Base-by-base conservation (phyloP, 2,888 invertebrate species). In the Drosophila buzzatii region DNA sequence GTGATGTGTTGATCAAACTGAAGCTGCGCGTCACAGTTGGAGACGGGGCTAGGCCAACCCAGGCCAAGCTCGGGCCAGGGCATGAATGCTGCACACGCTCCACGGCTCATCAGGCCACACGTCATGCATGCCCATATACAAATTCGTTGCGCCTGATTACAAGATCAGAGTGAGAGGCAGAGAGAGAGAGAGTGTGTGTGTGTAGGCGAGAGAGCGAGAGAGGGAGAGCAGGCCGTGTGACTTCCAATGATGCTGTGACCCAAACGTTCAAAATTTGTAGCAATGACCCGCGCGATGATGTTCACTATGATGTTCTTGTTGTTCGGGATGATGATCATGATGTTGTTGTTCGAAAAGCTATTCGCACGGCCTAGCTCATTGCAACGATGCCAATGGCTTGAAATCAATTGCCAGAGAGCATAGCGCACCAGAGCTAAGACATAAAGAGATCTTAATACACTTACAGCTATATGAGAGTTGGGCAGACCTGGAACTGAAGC, bases 51-150 rank as follows among this genome's bases (percentile, higher is more conserved):
- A 70, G 71, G 76, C 76, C 65, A 70, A 57, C 72, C 37, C 23
- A 47, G 45, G 62, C 39, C 60, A 52, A n/a, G 45, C 57, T 23
- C 53, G 47, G 63, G 47, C 53, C 81, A 78, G 81, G 63, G 67
- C 77, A 81, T 61, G 78, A 77, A 81, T 77, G 66, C 78, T 79
- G 70, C 79, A 78, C 82, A 78, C 77, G 81, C 78, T 76, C 85
- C 80, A 80, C 69, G 80, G 79, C 81, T 88, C 85, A 81, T 86
- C 87, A 79, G 85, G 87, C 78, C 90, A 91, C 90, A 88, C 89
- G 90, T 90, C 91, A 90, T 90, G 87, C 87, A 90, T 90, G 88
- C 83, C 88, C 90, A 87, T 87, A 90, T 86, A 89, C 89, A 90
- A 86, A 89, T 89, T 89, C 89, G 89, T 66, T 89, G 79, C 73